phyloP scores from a whole-genome alignment of 2,797 vertebrate genomes.

The Labroides dimidiatus region DNA sequence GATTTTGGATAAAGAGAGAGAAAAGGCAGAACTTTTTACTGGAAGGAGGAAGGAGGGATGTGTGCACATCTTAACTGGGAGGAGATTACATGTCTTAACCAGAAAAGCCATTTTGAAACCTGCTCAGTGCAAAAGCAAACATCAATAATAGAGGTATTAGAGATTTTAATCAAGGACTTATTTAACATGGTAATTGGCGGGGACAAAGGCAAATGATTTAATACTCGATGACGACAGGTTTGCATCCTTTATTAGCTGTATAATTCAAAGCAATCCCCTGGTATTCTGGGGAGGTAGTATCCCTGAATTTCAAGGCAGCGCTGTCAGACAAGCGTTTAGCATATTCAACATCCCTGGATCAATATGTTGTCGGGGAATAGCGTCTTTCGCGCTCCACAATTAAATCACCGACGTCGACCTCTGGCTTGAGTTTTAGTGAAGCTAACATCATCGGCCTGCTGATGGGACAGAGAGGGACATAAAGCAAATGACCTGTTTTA shows the following conservation, averaged over 20 bases:
- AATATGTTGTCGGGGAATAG: constrained; percentile 72
- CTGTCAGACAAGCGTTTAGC: constrained; percentile 70
- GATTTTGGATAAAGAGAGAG: background rate
- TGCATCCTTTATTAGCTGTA: constrained; percentile 42
- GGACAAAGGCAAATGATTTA: constrained; percentile 60
- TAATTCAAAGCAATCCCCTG: constrained; percentile 30
- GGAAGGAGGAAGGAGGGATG: constrained; percentile 6
- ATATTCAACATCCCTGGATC: constrained; percentile 78
- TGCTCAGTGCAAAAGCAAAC: constrained; percentile 61
- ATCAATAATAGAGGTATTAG: constrained; percentile 67
- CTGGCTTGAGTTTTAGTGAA: constrained; percentile 76
- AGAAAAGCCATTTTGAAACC: constrained; percentile 62
- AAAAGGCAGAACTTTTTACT: background rate
- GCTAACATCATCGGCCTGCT: constrained; percentile 65
- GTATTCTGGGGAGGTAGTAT: constrained; percentile 46
- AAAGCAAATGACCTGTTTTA: constrained; percentile 69
- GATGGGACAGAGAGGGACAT: constrained; percentile 64
- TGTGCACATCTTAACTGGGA: constrained; percentile 24
- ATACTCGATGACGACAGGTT: constrained; percentile 39
- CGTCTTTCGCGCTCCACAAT: constrained; percentile 58
- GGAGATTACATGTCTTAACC: constrained; percentile 58
- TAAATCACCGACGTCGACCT: constrained; percentile 78
- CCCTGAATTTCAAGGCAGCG: constrained; percentile 58
- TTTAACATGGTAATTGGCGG: constrained; percentile 66
- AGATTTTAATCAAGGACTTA: constrained; percentile 66